phyloP scores from a whole-genome alignment of 2,113 vertebrate genomes.

The Myocastor coypus region DNA sequence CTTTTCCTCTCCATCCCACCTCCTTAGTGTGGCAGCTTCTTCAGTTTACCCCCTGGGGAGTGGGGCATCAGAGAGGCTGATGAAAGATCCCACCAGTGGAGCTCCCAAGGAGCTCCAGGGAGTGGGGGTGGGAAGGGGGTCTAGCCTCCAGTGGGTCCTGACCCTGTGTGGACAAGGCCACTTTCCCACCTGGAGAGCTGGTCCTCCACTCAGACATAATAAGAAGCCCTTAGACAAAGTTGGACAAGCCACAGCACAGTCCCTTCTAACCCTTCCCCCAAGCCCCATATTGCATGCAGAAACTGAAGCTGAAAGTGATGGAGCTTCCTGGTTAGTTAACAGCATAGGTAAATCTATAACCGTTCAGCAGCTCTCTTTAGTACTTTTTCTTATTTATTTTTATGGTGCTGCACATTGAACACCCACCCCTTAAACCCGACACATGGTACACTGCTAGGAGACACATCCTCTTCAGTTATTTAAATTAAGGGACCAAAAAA shows the following conservation, averaged over 20 bases:
- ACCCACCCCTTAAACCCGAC: background rate
- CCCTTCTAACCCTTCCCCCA: background rate
- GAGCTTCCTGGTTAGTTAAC: background rate
- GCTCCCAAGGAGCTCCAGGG: constrained; percentile 6
- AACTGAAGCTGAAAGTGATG: background rate
- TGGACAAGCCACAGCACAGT: background rate
- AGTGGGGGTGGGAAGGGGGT: background rate
- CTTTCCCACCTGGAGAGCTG: background rate
- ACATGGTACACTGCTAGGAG: background rate
- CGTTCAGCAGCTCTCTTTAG: background rate
- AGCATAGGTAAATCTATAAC: background rate
- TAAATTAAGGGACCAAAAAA: background rate
- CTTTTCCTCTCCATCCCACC: background rate
- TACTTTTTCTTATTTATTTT: background rate
- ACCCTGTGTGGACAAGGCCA: background rate
- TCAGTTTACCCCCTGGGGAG: background rate
- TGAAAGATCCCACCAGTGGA: constrained; percentile 7
- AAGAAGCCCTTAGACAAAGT: background rate
- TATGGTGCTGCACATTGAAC: background rate
- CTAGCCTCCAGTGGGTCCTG: background rate
- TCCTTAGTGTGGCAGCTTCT: background rate
- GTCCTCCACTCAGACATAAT: background rate
- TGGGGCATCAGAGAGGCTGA: constrained; percentile 45
- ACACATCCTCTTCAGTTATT: background rate
- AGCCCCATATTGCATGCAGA: background rate